A percentile compares a stretch with the other conserved stretches of the same genome.
Evolutionary conservation across 1,140 invertebrate genomes (phyloP).

Genomic region (Dryas iulia): DNA sequence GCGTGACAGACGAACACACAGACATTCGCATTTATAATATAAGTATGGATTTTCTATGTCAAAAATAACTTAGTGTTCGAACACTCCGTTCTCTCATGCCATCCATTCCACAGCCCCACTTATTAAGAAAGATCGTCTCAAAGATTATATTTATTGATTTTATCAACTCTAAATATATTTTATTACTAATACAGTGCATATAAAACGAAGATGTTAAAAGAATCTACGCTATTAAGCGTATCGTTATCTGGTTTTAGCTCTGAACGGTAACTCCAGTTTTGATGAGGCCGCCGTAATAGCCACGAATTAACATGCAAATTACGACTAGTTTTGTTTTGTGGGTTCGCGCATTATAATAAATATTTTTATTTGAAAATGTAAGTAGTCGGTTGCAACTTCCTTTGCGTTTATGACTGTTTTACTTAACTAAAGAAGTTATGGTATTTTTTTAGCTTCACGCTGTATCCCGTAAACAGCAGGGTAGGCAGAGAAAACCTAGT

Average conservation of each 20-base stretch:
- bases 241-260: neutral
- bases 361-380: neutral
- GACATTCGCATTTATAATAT: no score
- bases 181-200: neutral
- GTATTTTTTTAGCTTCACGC: no score
- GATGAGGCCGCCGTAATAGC: slow-evolving; percentile 17
- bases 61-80: no score
- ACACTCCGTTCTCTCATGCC: no score
- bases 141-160: neutral
- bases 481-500: no score
- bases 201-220: neutral
- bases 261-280: slow-evolving; percentile 12
- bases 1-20: no score
- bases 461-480: no score
- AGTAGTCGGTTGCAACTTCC: no score
- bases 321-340: slow-evolving; percentile 15
- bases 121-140: neutral
- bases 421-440: no score
- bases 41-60: no score
- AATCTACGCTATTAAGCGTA: neutral
- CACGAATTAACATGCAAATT: slow-evolving; percentile 19
- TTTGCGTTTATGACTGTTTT: no score
- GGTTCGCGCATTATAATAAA: neutral
- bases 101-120: no score
- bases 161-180: neutral